Conservation (phyloP, 2,888 invertebrate genomes). For the Eupithecia inturbata region DNA sequence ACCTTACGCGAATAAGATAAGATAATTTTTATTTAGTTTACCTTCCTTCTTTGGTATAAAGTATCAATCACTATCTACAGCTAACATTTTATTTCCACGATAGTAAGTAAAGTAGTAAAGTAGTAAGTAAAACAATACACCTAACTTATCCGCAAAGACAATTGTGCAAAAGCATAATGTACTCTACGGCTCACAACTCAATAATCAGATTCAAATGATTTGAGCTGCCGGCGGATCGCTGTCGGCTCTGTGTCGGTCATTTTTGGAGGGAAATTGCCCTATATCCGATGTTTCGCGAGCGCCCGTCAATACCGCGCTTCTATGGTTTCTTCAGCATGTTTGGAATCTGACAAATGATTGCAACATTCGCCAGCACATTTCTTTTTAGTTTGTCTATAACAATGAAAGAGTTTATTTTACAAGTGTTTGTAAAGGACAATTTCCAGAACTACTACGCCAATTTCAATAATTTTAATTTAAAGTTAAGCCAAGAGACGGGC, state of each 20-base stretch:
- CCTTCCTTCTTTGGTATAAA: too few relatives aligned
- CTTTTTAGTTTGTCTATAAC: background rate
- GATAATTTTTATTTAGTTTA: too few relatives aligned
- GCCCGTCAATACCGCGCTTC: slow-evolving; percentile 49
- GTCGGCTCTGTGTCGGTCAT: slow-evolving; percentile 68
- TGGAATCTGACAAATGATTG: background rate
- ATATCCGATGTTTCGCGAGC: slow-evolving; percentile 70
- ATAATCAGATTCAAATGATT: slow-evolving; percentile 22
- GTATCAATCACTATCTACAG: background rate
- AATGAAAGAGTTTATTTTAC: too few relatives aligned
- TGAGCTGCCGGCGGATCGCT: slow-evolving; percentile 56
- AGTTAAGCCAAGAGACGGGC: too few relatives aligned
- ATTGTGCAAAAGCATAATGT: slow-evolving; percentile 7
- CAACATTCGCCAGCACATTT: background rate
- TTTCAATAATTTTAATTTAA: too few relatives aligned
- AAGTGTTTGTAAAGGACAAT: too few relatives aligned
- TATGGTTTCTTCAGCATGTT: slow-evolving; percentile 1
- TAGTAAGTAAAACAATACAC: too few relatives aligned
- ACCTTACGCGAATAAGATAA: too few relatives aligned
- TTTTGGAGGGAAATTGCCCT: slow-evolving; percentile 79
- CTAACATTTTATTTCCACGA: background rate
- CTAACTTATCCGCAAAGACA: background rate
- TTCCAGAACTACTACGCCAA: too few relatives aligned
- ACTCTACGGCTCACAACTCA: slow-evolving; percentile 11
- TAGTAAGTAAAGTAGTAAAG: background rate